phyloP scores from a whole-genome alignment of 2,797 vertebrate genomes.

The Pangasius larnaudii region DNA sequence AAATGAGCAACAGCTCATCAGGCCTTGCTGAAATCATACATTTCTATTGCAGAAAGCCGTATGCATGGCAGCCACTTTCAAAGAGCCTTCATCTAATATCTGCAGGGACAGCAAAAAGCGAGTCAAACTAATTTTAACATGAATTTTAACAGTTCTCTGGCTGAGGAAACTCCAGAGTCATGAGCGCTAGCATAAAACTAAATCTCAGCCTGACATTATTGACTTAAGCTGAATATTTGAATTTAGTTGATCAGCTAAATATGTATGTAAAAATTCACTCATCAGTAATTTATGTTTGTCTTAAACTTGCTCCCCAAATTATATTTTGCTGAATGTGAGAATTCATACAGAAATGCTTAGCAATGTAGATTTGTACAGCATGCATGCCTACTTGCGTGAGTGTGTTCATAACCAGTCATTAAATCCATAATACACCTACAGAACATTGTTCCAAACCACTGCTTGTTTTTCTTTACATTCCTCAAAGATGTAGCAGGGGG shows the following conservation, averaged over 20 bases:
- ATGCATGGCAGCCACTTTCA: constrained; percentile 51
- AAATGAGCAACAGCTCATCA: constrained; percentile 85
- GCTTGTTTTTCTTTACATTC: constrained; percentile 54
- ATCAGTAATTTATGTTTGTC: constrained; percentile 46
- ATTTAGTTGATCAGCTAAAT: constrained; percentile 40
- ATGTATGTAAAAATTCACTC: constrained; percentile 3
- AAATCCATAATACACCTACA: constrained; percentile 68
- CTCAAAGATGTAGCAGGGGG: constrained; percentile 58
- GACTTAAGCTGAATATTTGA: constrained; percentile 4
- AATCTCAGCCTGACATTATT: constrained; percentile 23
- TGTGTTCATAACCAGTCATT: constrained; percentile 55
- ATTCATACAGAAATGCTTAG: constrained; percentile 55
- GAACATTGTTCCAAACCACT: constrained; percentile 64
- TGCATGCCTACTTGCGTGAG: constrained; percentile 59
- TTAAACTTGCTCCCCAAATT: constrained; percentile 24
- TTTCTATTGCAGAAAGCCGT: constrained; percentile 79
- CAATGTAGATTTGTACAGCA: constrained; percentile 57
- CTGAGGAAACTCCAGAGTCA: constrained; percentile 43
- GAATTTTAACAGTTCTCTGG: constrained; percentile 42
- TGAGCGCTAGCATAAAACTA: constrained; percentile 11
- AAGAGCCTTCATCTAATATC: constrained; percentile 64
- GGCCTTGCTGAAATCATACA: constrained; percentile 81
- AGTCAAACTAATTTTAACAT: constrained; percentile 31
- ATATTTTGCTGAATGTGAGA: constrained; percentile 54
- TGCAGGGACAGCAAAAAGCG: constrained; percentile 60